These are phyloP conservation scores for Danionella dracula DNA, from an alignment of 2,797 vertebrate species.

Conservation along the genomic window DNA sequence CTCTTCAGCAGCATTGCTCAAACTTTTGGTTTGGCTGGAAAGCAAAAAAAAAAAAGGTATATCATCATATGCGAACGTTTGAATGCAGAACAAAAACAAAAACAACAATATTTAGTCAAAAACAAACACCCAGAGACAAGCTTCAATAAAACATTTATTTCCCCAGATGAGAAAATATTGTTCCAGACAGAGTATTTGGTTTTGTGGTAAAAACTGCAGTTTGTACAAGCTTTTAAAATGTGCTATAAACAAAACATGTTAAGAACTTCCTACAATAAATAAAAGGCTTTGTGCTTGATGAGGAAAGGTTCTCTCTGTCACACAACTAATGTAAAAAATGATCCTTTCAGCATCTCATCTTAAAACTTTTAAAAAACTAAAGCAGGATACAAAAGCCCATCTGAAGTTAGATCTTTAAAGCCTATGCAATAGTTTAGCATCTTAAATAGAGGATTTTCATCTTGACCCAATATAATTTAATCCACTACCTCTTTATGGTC, in stretches of 20 bases:
- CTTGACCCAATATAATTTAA: slow-evolving; percentile 74
- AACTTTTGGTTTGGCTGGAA: too few species aligned
- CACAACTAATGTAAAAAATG: slow-evolving; percentile 47
- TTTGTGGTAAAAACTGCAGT: slow-evolving; percentile 86
- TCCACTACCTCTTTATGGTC: slow-evolving; percentile 63
- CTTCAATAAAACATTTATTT: slow-evolving; percentile 89
- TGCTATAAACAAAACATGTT: slow-evolving; percentile 77
- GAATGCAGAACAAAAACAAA: too few species aligned
- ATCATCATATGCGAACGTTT: too few species aligned
- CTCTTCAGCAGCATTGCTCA: too few species aligned
- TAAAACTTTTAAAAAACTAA: slow-evolving; percentile 62
- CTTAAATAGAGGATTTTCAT: slow-evolving; percentile 69
- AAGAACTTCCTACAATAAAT: slow-evolving; percentile 91
- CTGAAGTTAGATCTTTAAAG: slow-evolving; percentile 52
- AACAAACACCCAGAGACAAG: slow-evolving; percentile 30
- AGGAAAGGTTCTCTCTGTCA: slow-evolving; percentile 63
- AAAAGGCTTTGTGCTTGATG: slow-evolving; percentile 79
- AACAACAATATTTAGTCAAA: background rate
- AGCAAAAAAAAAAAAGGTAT: too few species aligned
- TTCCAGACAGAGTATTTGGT: slow-evolving; percentile 85
- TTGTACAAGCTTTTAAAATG: slow-evolving; percentile 84
- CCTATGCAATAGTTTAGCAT: slow-evolving; percentile 53
- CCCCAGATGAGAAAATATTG: slow-evolving; percentile 87
- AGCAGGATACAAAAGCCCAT: slow-evolving; percentile 70
- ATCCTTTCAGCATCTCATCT: slow-evolving; percentile 40